A percentile compares a stretch with the other conserved stretches of the same genome.
Evolutionary conservation across 2,113 vertebrate genomes (phyloP).

Genomic region (Myrmecophaga tridactyla): DNA sequence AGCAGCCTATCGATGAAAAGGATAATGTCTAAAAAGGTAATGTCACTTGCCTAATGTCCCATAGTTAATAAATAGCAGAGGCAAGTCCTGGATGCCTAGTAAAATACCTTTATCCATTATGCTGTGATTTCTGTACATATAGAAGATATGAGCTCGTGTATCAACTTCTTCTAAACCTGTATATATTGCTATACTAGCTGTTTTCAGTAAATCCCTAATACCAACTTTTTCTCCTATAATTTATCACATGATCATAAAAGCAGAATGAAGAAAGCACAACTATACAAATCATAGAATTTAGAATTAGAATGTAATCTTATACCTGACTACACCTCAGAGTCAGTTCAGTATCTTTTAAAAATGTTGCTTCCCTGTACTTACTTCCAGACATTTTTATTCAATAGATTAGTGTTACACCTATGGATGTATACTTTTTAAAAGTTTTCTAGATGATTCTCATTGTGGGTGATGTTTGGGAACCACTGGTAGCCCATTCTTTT

Average conservation of each 20-base stretch:
- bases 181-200: not conserved
- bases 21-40: not conserved
- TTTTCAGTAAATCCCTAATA: constrained; percentile 14
- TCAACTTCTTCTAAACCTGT: not conserved
- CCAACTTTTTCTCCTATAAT: not conserved
- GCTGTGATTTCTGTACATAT: not conserved
- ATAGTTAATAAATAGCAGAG: not conserved
- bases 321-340: not conserved
- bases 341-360: not conserved
- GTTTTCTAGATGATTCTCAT: not conserved
- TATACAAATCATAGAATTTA: not conserved
- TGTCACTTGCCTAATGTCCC: not conserved
- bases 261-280: not conserved
- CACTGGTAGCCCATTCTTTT: not conserved
- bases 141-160: not conserved
- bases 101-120: not conserved
- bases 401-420: not conserved
- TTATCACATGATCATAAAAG: not conserved
- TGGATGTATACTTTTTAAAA: constrained; percentile 6
- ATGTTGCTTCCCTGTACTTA: not conserved
- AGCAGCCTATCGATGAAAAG: not conserved
- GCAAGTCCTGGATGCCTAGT: not conserved
- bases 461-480: not conserved
- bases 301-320: not conserved
- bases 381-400: not conserved